These are phyloP conservation scores for Puffinus mauretanicus DNA, from an alignment of 2,113 vertebrate species.

Conservation along the genomic window DNA sequence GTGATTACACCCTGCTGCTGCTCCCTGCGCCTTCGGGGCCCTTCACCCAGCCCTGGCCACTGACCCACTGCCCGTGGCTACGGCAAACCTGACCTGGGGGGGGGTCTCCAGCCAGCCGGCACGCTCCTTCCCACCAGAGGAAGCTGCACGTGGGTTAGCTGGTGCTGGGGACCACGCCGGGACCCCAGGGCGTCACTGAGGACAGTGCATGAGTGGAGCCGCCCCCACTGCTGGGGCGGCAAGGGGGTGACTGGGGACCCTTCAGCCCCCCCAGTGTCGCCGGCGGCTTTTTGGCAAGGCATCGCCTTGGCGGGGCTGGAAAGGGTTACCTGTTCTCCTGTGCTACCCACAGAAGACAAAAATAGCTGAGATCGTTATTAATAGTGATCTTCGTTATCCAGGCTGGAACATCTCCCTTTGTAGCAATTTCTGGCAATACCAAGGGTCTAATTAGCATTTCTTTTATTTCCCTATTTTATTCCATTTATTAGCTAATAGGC, in stretches of 20 bases:
- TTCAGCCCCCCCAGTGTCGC: fast-evolving
- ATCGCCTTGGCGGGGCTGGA: not conserved
- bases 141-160: fast-evolving
- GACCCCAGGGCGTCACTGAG: not conserved
- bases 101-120: not conserved
- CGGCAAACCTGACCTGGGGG: not conserved
- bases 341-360: not conserved
- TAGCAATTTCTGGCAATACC: not conserved
- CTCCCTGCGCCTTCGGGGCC: not conserved
- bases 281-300: not conserved
- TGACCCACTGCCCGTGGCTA: not conserved
- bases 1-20: not conserved
- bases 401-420: not conserved
- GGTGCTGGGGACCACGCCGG: fast-evolving
- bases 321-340: not conserved
- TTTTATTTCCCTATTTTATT: not conserved
- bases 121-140: no score
- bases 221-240: not conserved
- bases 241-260: not conserved
- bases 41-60: not conserved
- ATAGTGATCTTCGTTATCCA: not conserved
- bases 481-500: not conserved
- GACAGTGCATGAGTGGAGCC: fast-evolving
- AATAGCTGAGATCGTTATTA: not conserved
- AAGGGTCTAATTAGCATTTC: not conserved